Evolutionary conservation across 2,888 invertebrate genomes (phyloP).

Genomic region (Gari tellinella): DNA sequence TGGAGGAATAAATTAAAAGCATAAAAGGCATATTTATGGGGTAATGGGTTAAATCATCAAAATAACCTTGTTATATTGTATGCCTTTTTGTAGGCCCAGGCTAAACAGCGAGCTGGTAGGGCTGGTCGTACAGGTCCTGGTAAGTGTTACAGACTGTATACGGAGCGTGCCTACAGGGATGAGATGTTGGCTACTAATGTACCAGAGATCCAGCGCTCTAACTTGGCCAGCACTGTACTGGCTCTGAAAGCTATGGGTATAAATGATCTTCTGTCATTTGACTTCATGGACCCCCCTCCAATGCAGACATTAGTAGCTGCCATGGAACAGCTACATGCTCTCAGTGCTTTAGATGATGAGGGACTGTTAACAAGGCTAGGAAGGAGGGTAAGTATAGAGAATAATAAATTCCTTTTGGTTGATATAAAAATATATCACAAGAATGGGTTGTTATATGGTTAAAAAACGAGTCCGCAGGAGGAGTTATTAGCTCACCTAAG

Average conservation of each 20-base stretch:
- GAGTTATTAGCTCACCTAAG: too few relatives aligned
- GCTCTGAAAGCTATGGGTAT: slow-evolving; percentile 99
- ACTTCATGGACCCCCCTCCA: slow-evolving; percentile 99
- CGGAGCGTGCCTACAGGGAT: slow-evolving; percentile 98
- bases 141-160: slow-evolving; percentile 98
- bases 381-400: slow-evolving; percentile 86
- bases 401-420: too few relatives aligned
- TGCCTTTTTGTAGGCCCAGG: slow-evolving; percentile 89
- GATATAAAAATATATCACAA: too few relatives aligned
- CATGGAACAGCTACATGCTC: slow-evolving; percentile 97
- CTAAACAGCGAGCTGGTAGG: slow-evolving; percentile 98
- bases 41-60: too few relatives aligned
- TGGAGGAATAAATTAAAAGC: too few relatives aligned
- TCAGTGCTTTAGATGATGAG: slow-evolving; percentile 96
- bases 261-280: slow-evolving; percentile 98
- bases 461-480: too few relatives aligned
- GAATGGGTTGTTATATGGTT: too few relatives aligned
- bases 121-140: slow-evolving; percentile 99
- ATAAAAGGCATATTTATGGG: too few relatives aligned
- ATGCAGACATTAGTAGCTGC: slow-evolving; percentile 99
- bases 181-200: slow-evolving; percentile 94
- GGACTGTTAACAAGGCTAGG: slow-evolving; percentile 87
- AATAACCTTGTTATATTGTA: background rate
- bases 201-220: slow-evolving; percentile 99
- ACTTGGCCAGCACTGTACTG: slow-evolving; percentile 97